phyloP scores from a whole-genome alignment of 2,113 vertebrate species.

The Tragelaphus strepsiceros region DNA sequence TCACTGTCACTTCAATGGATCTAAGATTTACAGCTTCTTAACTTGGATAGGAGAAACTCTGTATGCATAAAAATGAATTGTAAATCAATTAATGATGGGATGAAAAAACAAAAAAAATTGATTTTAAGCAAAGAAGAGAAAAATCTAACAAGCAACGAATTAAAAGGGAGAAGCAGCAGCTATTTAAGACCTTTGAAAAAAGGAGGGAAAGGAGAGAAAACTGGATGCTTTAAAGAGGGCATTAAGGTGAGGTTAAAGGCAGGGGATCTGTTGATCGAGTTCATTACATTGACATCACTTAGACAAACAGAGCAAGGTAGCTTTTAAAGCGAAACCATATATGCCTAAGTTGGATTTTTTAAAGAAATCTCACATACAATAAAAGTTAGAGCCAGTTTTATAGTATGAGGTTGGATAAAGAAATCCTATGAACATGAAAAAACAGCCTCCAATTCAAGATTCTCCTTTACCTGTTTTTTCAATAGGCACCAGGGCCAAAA shows the following conservation, averaged over 20 bases:
- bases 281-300: not conserved
- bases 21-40: slow-evolving; percentile 85
- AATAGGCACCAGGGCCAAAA: not conserved
- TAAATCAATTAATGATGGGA: slow-evolving; percentile 81
- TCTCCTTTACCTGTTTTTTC: not conserved
- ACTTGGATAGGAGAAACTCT: slow-evolving; percentile 80
- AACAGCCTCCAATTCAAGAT: not conserved
- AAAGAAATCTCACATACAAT: not conserved
- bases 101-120: slow-evolving; percentile 60
- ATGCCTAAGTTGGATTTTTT: not conserved
- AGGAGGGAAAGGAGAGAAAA: not conserved
- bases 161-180: rapidly evolving
- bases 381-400: not conserved
- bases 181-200: not conserved
- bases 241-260: not conserved
- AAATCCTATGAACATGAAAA: not conserved
- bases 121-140: slow-evolving; percentile 42
- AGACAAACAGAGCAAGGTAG: not conserved
- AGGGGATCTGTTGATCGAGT: not conserved
- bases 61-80: slow-evolving; percentile 82
- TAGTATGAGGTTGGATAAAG: not conserved
- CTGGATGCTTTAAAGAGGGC: not conserved
- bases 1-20: slow-evolving; percentile 83
- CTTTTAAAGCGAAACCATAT: not conserved
- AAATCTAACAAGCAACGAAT: not conserved